Percentiles rank a stretch among this genome's conserved stretches.
These are phyloP conservation scores for Platichthys flesus DNA, from an alignment of 2,113 vertebrate species.

Conservation along the genomic window DNA sequence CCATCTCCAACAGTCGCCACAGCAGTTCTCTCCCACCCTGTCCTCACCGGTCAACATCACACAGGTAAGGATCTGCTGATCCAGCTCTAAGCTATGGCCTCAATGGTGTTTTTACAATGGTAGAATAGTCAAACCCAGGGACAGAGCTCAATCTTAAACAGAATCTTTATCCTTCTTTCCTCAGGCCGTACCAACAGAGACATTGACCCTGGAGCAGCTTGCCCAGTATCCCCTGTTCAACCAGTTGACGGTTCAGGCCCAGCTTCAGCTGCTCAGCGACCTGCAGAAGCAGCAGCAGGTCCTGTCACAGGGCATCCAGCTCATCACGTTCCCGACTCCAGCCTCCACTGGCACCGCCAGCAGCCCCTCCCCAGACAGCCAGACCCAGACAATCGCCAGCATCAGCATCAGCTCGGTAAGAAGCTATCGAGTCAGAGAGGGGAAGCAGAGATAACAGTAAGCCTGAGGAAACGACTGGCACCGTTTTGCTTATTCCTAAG, in stretches of 20 bases:
- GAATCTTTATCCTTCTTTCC: not conserved
- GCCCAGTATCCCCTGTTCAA: constrained; percentile 92
- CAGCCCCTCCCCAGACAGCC: constrained; percentile 89
- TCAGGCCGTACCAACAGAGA: constrained; percentile 89
- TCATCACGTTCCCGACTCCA: constrained; percentile 87
- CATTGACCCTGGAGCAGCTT: constrained; percentile 92
- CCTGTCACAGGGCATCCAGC: constrained; percentile 83
- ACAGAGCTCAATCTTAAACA: not conserved
- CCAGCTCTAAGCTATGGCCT: no score
- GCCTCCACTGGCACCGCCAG: constrained; percentile 84
- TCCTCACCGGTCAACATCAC: constrained; percentile 86
- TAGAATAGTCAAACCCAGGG: not conserved
- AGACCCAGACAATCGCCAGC: constrained; percentile 88
- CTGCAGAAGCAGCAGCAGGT: constrained; percentile 87
- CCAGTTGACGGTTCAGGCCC: constrained; percentile 87
- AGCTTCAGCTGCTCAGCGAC: constrained; percentile 85
- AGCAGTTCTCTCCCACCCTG: constrained; percentile 91
- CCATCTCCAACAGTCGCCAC: constrained; percentile 85
- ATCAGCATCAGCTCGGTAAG: constrained; percentile 94
- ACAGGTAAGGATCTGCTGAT: constrained; percentile 83
- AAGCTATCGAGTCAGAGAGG: not conserved
- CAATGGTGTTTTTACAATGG: not conserved
- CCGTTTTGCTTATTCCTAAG: constrained; percentile 27
- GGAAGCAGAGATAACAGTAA: not conserved
- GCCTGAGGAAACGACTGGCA: not conserved